These are phyloP conservation scores for Dromas ardeola DNA, from an alignment of 2,113 vertebrate species.

Conservation along the genomic window DNA sequence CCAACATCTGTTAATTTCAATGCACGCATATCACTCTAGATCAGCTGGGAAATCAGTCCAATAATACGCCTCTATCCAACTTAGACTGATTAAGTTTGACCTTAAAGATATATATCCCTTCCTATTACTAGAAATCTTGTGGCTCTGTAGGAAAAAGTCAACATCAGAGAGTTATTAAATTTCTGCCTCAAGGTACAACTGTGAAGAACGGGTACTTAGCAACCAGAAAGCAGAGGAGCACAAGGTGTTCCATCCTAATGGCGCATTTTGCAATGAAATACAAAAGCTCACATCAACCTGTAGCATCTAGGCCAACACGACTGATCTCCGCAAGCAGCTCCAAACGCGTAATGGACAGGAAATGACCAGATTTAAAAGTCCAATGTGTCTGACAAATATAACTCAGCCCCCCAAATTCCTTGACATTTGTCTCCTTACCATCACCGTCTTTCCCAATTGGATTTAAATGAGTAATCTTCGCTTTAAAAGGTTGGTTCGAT, in stretches of 20 bases:
- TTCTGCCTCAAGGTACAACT: conserved; percentile 14
- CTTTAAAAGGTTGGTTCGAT: conserved; percentile 61
- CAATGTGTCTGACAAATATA: neutral
- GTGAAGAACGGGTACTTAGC: conserved; percentile 63
- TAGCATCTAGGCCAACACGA: neutral
- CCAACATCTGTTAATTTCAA: neutral
- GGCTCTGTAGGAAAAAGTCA: neutral
- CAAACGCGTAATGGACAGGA: neutral
- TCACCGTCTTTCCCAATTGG: neutral
- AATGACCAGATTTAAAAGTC: conserved; percentile 20
- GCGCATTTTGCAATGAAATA: neutral
- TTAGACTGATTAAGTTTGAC: neutral
- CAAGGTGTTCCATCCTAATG: conserved; percentile 36
- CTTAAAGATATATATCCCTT: neutral
- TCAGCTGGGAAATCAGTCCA: neutral
- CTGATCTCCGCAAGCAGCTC: neutral
- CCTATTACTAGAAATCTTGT: neutral
- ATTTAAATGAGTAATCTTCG: conserved; percentile 45
- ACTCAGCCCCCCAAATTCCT: neutral
- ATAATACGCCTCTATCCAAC: neutral
- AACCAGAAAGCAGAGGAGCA: conserved; percentile 66
- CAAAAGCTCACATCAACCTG: neutral
- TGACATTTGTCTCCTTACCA: conserved; percentile 27
- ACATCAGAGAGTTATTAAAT: conserved; percentile 16
- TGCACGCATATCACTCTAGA: neutral